Evolutionary conservation across 2,797 vertebrate species (phyloP), one percentile per base, ranked within the genome.

Genomic region (Eptatretus atami): DNA sequence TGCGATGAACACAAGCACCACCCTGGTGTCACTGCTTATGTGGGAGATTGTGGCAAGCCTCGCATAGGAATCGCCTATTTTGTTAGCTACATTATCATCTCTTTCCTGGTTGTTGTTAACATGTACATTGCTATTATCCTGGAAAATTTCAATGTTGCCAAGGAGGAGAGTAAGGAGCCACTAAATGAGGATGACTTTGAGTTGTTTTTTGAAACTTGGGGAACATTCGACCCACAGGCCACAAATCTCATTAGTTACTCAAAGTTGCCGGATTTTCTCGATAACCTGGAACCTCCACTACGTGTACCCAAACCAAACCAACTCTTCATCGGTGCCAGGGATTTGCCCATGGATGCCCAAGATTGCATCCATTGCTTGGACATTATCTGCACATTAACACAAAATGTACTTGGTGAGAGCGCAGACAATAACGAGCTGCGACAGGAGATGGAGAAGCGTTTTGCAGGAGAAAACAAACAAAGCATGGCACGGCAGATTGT

Each of bases 91-190:
- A 61, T 61, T 24, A 61, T 61, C 57, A 61, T 61, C 12, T 61
- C 57, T 24, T 61, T 61, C 11, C 57, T 61, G n/a, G 24, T 61
- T 25, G 57, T 61, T 25, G 57, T 61, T 25, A 61, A 61, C 57
- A 61, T 61, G 57, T 61, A 61, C 57, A 61, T 61, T 25, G 57
- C 57, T 25, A 25, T 61, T 25, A 61, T 61, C 57, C 57, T 61
- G n/a, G 57, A 61, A 25, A 61, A 61, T 25, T 61, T 61, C 57
- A 61, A 61, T 61, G 57, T 61, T n/a, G 57, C 57, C 57, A 61
- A n/a, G 57, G 57, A n/a, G 57, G 57, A 61, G 57, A 61, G 57
- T 25, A 61, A 25, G 9, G 57, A 61, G 57, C 57, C 57, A 25
- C 57, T 61, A n/a, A 61, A 12, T 25, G 57, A 61, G 57, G 57